These are phyloP conservation scores for Elaphurus davidianus DNA, from an alignment of 2,113 vertebrate genomes.

Conservation along the genomic window DNA sequence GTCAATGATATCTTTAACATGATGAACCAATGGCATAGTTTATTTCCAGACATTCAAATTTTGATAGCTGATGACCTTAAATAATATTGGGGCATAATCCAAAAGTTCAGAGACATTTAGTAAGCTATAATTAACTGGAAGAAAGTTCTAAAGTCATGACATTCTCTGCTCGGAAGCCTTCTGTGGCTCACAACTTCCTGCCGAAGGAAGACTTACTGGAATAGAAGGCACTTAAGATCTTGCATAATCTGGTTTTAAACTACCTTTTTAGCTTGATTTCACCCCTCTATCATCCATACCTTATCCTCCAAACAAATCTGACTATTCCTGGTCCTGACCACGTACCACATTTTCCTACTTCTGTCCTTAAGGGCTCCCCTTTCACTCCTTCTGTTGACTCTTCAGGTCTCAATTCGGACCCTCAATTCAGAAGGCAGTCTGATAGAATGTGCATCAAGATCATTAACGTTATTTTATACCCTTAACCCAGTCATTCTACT, in stretches of 20 bases:
- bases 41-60: constrained; percentile 72
- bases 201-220: not conserved
- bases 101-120: constrained; percentile 68
- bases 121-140: constrained; percentile 69
- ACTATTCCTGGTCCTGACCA: not conserved
- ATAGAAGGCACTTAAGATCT: not conserved
- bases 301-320: not conserved
- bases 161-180: not conserved
- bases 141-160: constrained; percentile 49
- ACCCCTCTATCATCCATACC: not conserved
- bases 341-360: not conserved
- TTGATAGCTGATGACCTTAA: constrained; percentile 67
- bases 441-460: not conserved
- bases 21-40: constrained; percentile 48
- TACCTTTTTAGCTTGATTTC: not conserved
- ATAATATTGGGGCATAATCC: constrained; percentile 59
- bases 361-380: not conserved
- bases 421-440: not conserved
- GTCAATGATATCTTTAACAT: constrained; percentile 70
- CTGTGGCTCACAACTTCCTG: not conserved
- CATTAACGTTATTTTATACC: not conserved
- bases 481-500: not conserved
- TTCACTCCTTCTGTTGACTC: not conserved
- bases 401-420: not conserved
- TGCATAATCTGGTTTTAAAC: not conserved